Evolutionary conservation across 2,888 invertebrate species (phyloP).

Genomic region (Acanthosepion lycidas): DNA sequence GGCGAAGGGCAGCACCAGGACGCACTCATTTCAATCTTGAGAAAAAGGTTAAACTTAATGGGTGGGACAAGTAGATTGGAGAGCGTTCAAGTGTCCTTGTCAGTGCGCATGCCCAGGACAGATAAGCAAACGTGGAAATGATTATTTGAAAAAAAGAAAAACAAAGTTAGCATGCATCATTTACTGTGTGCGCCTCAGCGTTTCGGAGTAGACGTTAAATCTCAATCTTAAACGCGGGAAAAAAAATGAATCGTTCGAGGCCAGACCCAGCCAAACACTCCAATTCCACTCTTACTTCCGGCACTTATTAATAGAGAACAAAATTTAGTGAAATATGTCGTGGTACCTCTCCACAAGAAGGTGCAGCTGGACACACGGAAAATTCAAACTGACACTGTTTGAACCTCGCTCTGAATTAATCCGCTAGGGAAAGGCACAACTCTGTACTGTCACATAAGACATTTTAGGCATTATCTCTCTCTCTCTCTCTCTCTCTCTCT

Average conservation of each 20-base stretch:
- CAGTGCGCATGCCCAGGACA: not conserved
- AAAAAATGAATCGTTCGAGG: not conserved
- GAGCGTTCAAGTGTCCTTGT: not conserved
- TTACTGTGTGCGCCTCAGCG: not conserved
- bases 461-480: too few species aligned
- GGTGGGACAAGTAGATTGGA: not conserved
- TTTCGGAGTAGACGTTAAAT: not conserved
- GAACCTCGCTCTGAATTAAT: too few species aligned
- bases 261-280: not conserved
- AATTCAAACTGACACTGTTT: too few species aligned
- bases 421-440: too few species aligned
- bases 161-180: not conserved
- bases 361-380: too few species aligned
- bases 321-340: not conserved
- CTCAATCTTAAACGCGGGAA: not conserved
- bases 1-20: not conserved
- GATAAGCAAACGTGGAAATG: not conserved
- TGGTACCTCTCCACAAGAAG: not conserved
- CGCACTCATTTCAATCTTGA: not conserved
- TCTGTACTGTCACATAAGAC: too few species aligned
- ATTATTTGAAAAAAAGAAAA: not conserved
- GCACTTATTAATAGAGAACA: not conserved
- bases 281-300: not conserved
- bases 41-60: not conserved
- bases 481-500: too few species aligned